These are phyloP conservation scores for Cinclus cinclus DNA, from an alignment of 2,113 vertebrate genomes.

Conservation along the genomic window DNA sequence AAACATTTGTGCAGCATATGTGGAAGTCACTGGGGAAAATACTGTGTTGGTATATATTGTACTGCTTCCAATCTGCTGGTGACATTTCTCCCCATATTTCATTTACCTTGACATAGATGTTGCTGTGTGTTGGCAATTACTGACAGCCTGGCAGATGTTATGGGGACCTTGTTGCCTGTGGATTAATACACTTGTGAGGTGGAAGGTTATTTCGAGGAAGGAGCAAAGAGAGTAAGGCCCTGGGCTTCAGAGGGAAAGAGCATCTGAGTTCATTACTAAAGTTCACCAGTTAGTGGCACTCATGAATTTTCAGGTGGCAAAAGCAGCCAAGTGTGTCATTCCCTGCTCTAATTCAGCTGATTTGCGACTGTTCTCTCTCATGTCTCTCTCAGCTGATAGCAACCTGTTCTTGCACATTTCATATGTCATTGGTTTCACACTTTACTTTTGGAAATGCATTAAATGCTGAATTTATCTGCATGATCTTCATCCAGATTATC, in stretches of 20 bases:
- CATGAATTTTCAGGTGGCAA: slow-evolving; percentile 2
- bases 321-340: not conserved
- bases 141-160: not conserved
- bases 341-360: not conserved
- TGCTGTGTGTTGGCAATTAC: not conserved
- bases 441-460: not conserved
- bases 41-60: not conserved
- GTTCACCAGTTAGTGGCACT: not conserved
- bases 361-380: not conserved
- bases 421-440: not conserved
- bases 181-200: not conserved
- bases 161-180: not conserved
- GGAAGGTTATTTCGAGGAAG: not conserved
- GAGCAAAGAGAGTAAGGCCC: not conserved
- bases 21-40: not conserved
- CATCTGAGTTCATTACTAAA: not conserved
- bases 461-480: not conserved
- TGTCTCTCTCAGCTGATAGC: not conserved
- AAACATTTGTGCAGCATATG: not conserved
- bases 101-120: not conserved
- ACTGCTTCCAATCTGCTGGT: not conserved
- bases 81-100: not conserved
- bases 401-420: not conserved
- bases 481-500: not conserved
- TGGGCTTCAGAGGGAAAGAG: not conserved